These are phyloP conservation scores for Palythoa grandiflora DNA, from an alignment of 92 coral and sea anemone species.

Conservation along the genomic window DNA sequence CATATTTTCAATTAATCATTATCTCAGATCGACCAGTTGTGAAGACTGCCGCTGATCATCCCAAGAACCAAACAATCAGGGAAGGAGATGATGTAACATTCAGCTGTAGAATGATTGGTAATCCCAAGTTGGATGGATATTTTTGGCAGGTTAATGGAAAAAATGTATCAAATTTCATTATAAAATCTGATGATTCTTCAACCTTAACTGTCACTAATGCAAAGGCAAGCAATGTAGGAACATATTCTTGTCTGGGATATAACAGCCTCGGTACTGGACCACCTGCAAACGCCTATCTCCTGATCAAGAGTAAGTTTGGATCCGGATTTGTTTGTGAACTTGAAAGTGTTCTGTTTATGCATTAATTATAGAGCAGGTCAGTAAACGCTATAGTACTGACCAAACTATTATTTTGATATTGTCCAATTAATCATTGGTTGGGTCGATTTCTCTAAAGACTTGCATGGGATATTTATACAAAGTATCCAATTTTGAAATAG, in stretches of 20 bases:
- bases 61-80: slow-evolving; percentile 67
- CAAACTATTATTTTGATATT: not conserved
- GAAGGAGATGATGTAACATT: slow-evolving; percentile 62
- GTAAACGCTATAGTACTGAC: too few species aligned
- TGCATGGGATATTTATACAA: too few species aligned
- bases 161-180: slow-evolving; percentile 51
- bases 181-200: not conserved
- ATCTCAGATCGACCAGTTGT: slow-evolving; percentile 86
- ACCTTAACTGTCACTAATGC: slow-evolving; percentile 29
- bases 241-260: slow-evolving; percentile 74
- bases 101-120: slow-evolving; percentile 73
- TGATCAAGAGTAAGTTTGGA: slow-evolving; percentile 64
- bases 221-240: slow-evolving; percentile 56
- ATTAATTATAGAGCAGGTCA: not conserved
- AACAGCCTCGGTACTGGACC: slow-evolving; percentile 76
- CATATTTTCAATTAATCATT: not conserved
- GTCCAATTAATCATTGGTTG: too few species aligned
- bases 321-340: not conserved
- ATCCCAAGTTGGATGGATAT: slow-evolving; percentile 57
- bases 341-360: not conserved
- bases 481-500: too few species aligned
- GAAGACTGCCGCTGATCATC: slow-evolving; percentile 61
- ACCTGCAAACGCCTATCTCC: slow-evolving; percentile 67
- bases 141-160: slow-evolving; percentile 74
- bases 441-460: too few species aligned